A percentile compares a stretch with the other conserved stretches of the same genome.
Evolutionary conservation across 2,888 invertebrate genomes (phyloP).

Genomic region (Diaprepes abbreviatus): DNA sequence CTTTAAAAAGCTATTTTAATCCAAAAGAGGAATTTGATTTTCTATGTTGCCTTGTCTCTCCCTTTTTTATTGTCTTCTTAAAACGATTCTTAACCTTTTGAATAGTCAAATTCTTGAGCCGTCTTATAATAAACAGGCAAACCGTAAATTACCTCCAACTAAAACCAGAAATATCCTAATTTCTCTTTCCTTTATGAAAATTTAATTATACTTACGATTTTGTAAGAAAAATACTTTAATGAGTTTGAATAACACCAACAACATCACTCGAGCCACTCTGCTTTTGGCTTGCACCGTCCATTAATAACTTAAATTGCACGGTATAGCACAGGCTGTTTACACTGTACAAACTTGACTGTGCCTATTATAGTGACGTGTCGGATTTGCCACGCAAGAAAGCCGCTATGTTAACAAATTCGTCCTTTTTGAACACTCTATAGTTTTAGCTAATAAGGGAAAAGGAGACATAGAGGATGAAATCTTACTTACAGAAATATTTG

Average conservation of each 20-base stretch:
- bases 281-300: slow-evolving; percentile 36
- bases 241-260: neutral
- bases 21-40: too few relatives aligned
- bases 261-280: slow-evolving; percentile 22
- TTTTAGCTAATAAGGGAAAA: too few relatives aligned
- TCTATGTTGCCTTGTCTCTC: too few relatives aligned
- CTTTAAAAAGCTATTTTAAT: too few relatives aligned
- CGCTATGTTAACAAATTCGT: slow-evolving; percentile 38
- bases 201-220: neutral
- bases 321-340: slow-evolving; percentile 33
- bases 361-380: slow-evolving; percentile 30
- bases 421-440: too few relatives aligned
- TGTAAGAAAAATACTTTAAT: neutral
- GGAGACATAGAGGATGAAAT: too few relatives aligned
- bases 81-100: too few relatives aligned
- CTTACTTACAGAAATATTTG: too few relatives aligned
- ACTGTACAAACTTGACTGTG: slow-evolving; percentile 32
- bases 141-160: too few relatives aligned
- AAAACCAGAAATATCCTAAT: neutral
- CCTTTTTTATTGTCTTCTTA: too few relatives aligned
- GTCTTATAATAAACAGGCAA: too few relatives aligned
- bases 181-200: neutral
- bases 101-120: too few relatives aligned
- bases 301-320: slow-evolving; percentile 38
- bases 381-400: slow-evolving; percentile 31